A percentile compares a stretch with the other conserved stretches of the same genome.
phyloP scores from a whole-genome alignment of 53 echinoderm and acorn worm species.

The Glandiceps talaboti region DNA sequence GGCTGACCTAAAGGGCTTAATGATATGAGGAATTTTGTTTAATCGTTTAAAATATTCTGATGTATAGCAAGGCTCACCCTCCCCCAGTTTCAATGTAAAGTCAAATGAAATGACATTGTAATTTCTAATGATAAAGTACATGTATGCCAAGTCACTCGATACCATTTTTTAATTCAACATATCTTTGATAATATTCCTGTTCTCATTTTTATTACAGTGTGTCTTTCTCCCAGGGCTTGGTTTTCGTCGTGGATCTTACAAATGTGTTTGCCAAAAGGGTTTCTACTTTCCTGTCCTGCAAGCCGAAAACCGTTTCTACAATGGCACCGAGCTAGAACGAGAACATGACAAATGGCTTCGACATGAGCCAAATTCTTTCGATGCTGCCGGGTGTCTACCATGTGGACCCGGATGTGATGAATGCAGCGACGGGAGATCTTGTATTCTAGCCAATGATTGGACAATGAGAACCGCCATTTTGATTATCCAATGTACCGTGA shows the following conservation, averaged over 20 bases:
- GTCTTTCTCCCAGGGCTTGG: conserved; percentile 50
- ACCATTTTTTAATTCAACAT: too few species aligned
- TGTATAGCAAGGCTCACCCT: too few species aligned
- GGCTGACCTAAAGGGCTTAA: too few species aligned
- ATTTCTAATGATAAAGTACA: too few species aligned
- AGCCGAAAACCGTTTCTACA: conserved; percentile 45
- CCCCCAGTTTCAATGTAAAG: too few species aligned
- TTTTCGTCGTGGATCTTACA: conserved; percentile 85
- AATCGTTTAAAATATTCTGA: too few species aligned
- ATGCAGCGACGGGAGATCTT: conserved; percentile 66
- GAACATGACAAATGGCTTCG: conserved; percentile 28
- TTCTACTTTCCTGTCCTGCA: conserved; percentile 55
- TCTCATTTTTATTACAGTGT: conserved; percentile 34
- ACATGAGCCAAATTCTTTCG: conserved; percentile 22
- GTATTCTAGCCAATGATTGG: conserved; percentile 78
- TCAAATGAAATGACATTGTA: too few species aligned
- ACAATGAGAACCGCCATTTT: conserved; percentile 59
- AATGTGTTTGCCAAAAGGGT: conserved; percentile 72
- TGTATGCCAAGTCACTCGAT: too few species aligned
- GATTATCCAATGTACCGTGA: conserved; percentile 66
- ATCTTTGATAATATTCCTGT: too few species aligned
- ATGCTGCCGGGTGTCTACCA: conserved; percentile 45
- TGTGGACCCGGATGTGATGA: conserved; percentile 84
- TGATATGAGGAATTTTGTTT: too few species aligned
- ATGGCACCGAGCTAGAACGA: conserved; percentile 65